These are phyloP conservation scores for Aplysina aerophoba DNA, from an alignment of 37 sponge, comb jelly and placozoan species.

Conservation along the genomic window DNA sequence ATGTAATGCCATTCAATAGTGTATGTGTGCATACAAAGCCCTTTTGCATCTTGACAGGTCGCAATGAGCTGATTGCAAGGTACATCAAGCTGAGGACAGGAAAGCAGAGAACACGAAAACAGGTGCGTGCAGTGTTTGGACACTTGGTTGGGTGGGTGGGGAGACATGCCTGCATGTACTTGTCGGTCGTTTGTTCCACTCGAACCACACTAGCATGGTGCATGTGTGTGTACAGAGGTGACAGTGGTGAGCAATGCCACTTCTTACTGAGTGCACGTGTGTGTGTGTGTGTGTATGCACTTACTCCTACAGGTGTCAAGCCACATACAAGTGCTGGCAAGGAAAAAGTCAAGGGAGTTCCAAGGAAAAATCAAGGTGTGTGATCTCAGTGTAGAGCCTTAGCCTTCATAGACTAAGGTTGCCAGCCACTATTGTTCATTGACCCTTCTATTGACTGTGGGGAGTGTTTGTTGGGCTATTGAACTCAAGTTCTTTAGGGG, in stretches of 20 bases:
- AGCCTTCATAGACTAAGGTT: too few species aligned
- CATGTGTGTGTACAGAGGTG: not conserved
- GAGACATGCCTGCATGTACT: not conserved
- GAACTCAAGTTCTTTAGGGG: not conserved
- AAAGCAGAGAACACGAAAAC: conserved; percentile 93
- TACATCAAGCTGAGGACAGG: conserved; percentile 97
- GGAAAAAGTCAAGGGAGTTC: conserved; percentile 93
- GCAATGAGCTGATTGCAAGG: conserved; percentile 97
- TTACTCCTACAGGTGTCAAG: conserved; percentile 85
- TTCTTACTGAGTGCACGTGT: too few species aligned
- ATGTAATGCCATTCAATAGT: not conserved
- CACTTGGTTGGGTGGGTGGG: too few species aligned
- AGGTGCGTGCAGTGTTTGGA: conserved; percentile 55
- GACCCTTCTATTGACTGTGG: not conserved
- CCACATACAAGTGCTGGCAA: conserved; percentile 97
- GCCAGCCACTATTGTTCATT: too few species aligned
- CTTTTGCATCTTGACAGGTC: conserved; percentile 56
- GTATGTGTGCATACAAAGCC: not conserved
- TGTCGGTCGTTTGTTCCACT: not conserved
- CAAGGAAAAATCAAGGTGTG: conserved; percentile 91
- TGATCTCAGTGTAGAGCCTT: too few species aligned
- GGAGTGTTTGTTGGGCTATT: too few species aligned
- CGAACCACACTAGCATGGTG: not conserved
- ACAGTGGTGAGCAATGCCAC: not conserved
- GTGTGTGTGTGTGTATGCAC: not conserved